These are phyloP conservation scores for Lepidiolamprologus cunningtoni DNA, from an alignment of 2,113 vertebrate genomes.

Conservation along the genomic window DNA sequence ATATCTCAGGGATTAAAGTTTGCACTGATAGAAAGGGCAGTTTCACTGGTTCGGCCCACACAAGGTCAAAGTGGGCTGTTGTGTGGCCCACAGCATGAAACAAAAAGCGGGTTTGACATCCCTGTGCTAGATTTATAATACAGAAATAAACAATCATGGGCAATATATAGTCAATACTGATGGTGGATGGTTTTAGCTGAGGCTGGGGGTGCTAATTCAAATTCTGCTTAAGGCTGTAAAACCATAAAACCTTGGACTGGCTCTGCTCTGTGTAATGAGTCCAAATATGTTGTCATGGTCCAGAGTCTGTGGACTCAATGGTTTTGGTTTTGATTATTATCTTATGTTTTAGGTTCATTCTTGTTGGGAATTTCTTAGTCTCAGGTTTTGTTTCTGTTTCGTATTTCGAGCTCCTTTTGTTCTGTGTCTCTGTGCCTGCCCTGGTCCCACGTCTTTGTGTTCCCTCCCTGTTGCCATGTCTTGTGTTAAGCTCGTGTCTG, in stretches of 20 bases:
- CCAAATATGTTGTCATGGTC: neutral
- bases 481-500: neutral
- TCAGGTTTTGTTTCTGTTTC: neutral
- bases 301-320: fast-evolving
- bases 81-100: fast-evolving
- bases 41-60: neutral
- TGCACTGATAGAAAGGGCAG: neutral
- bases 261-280: neutral
- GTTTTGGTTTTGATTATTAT: neutral
- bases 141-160: neutral
- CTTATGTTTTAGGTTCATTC: neutral
- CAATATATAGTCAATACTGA: neutral
- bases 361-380: neutral
- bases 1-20: neutral
- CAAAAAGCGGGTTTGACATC: neutral
- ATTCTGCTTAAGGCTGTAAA: neutral
- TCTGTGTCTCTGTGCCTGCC: neutral
- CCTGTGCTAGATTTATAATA: neutral
- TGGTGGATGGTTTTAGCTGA: fast-evolving
- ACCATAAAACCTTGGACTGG: neutral
- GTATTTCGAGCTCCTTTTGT: neutral
- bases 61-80: neutral
- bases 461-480: neutral
- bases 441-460: neutral
- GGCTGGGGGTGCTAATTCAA: neutral